A percentile compares a stretch with the other conserved stretches of the same genome.
These are phyloP conservation scores for Chrysocyon brachyurus DNA, from an alignment of 2,797 vertebrate species.

Conservation along the genomic window DNA sequence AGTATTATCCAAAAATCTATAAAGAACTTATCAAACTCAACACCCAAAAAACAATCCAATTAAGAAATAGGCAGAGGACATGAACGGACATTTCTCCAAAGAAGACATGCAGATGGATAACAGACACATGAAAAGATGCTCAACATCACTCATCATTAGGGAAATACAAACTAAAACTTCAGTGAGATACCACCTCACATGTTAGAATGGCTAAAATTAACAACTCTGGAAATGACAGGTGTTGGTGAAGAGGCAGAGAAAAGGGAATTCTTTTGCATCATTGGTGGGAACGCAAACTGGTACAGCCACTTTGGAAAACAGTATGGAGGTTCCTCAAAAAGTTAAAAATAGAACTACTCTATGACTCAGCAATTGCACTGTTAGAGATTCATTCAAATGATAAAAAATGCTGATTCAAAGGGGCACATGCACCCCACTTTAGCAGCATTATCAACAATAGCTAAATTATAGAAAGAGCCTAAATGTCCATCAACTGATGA, in stretches of 20 bases:
- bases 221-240: not conserved
- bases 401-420: not conserved
- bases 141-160: not conserved
- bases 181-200: not conserved
- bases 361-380: not conserved
- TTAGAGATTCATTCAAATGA: not conserved
- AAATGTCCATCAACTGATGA: not conserved
- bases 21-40: too few species aligned
- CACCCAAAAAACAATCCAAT: too few species aligned
- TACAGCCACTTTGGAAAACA: not conserved
- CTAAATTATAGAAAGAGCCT: not conserved
- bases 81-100: not conserved
- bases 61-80: not conserved
- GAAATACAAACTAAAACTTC: not conserved
- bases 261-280: not conserved
- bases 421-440: not conserved
- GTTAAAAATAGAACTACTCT: not conserved
- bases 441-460: not conserved
- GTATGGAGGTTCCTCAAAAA: not conserved
- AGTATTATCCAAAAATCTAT: too few species aligned
- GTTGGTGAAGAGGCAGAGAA: not conserved
- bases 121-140: not conserved
- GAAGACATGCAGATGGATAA: not conserved
- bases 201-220: not conserved
- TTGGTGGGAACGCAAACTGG: not conserved